Base-by-base conservation (phyloP, 2,113 vertebrate genomes). In the Anarrhichthys ocellatus region DNA sequence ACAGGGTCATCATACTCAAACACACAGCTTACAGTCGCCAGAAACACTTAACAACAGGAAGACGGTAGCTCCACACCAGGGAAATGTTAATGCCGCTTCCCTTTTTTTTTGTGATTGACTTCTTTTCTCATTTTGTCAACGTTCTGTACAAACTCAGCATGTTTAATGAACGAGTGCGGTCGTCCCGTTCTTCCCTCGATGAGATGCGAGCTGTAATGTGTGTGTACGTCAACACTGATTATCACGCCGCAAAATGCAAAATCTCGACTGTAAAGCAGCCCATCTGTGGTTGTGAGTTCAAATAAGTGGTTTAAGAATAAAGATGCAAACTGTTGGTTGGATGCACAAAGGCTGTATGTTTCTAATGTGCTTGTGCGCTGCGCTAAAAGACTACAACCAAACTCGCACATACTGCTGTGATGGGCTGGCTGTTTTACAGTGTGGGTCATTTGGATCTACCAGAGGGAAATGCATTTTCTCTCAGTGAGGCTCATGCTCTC, bases 1-100 rank as follows among this genome's bases (percentile, higher is more conserved):
- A 13, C 67, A 78, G 87, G 88, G 89, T 89, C 83, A 92, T 72
- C 83, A 40, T 27, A 79, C 64, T 82, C 80, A 78, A 88, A 87
- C 34, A 88, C 86, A 84, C 56, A 71, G 70, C 76, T 71, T 17
- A 67, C 82, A 81, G 56, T 67, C 38, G 58, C 72, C 81, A 86
- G 76, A 75, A 75, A 86, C 58, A 65, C 77, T 69, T 71, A 87
- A 54, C 18, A 89, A 87, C 90, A 90, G 89, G 87, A 90, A 91
- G 71, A 80, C 65, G 50, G 86, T 24, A 81, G 67, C 70, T 82
- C 59, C 69, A 68, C 78, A 69, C 40, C 67, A 44, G 77, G 81
- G 83, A 91, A 71, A 86, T 68, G 81, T 82, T 82, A 73, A 80
- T 27, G 24, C 67, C 61, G n/a, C 63, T 40, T 38, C 65, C 81